Evolutionary conservation across 2,888 invertebrate species (phyloP).

Genomic region (Cheilosia pagana): DNA sequence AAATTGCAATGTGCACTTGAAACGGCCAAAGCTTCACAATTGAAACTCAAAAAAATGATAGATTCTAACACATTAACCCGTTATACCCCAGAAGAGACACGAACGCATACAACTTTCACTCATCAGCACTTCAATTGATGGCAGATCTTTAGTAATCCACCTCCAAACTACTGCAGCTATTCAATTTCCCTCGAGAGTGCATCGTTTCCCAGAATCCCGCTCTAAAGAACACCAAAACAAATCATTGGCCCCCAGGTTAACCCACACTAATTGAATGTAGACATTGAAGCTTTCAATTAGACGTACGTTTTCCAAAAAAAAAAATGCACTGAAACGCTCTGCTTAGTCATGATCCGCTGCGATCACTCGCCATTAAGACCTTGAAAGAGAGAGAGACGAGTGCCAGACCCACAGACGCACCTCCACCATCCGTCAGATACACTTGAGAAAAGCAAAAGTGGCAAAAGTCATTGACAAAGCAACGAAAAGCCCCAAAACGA

Average conservation of each 20-base stretch:
- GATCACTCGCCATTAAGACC: conserved; percentile 15
- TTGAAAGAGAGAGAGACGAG: conserved; percentile 22
- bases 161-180: conserved; percentile 5
- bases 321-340: neutral
- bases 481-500: neutral
- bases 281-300: conserved; percentile 46
- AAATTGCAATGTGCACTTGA: conserved; percentile 23
- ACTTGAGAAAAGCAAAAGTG: conserved; percentile 55
- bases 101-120: conserved; percentile 50
- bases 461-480: conserved; percentile 40
- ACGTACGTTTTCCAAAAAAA: conserved; percentile 5
- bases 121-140: conserved; percentile 3
- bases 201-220: conserved; percentile 33
- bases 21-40: conserved; percentile 21
- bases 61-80: conserved; percentile 43
- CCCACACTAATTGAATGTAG: conserved; percentile 49
- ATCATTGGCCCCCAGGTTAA: conserved; percentile 17
- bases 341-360: conserved; percentile 19
- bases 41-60: conserved; percentile 34
- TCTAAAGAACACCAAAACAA: conserved; percentile 8
- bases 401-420: conserved; percentile 17
- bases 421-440: conserved; percentile 6
- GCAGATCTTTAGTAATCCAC: conserved; percentile 12
- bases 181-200: conserved; percentile 21
- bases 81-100: conserved; percentile 1